These are phyloP conservation scores for Botia almorhae DNA, from an alignment of 2,797 vertebrate genomes.

Conservation along the genomic window DNA sequence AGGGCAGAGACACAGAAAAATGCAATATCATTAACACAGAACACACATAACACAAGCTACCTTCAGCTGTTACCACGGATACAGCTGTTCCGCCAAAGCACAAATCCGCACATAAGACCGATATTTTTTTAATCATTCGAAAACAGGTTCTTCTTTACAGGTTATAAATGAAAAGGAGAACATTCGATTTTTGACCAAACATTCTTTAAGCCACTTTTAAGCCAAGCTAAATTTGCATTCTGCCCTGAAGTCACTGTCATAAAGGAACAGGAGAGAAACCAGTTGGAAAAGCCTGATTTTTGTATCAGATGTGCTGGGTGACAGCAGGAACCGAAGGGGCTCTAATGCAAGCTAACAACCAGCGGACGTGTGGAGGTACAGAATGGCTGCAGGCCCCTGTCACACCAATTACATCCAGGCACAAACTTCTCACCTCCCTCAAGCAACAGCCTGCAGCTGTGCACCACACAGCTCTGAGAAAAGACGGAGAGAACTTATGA, in stretches of 20 bases:
- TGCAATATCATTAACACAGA: slow-evolving; percentile 62
- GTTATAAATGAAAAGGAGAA: slow-evolving; percentile 37
- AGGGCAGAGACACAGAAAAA: slow-evolving; percentile 65
- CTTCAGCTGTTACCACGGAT: slow-evolving; percentile 51
- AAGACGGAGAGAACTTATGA: slow-evolving; percentile 3
- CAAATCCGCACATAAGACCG: neutral
- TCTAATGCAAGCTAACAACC: slow-evolving; percentile 46
- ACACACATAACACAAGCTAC: slow-evolving; percentile 46
- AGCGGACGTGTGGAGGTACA: slow-evolving; percentile 36
- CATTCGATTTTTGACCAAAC: slow-evolving; percentile 6
- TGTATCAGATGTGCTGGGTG: slow-evolving; percentile 29
- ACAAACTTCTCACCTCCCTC: slow-evolving; percentile 29
- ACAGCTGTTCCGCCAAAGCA: slow-evolving; percentile 41
- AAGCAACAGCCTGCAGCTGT: slow-evolving; percentile 34
- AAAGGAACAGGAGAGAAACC: neutral
- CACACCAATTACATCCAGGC: slow-evolving; percentile 48
- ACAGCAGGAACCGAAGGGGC: neutral
- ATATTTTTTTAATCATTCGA: slow-evolving; percentile 19
- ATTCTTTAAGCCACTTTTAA: slow-evolving; percentile 23
- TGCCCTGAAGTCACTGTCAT: neutral
- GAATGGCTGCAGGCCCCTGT: slow-evolving; percentile 25
- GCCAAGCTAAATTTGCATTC: slow-evolving; percentile 1
- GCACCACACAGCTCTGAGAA: slow-evolving; percentile 14
- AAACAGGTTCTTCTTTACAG: slow-evolving; percentile 31
- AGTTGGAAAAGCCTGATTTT: slow-evolving; percentile 30